These are phyloP conservation scores for Uropetala carovei DNA, from an alignment of 2,888 invertebrate species.

Conservation along the genomic window DNA sequence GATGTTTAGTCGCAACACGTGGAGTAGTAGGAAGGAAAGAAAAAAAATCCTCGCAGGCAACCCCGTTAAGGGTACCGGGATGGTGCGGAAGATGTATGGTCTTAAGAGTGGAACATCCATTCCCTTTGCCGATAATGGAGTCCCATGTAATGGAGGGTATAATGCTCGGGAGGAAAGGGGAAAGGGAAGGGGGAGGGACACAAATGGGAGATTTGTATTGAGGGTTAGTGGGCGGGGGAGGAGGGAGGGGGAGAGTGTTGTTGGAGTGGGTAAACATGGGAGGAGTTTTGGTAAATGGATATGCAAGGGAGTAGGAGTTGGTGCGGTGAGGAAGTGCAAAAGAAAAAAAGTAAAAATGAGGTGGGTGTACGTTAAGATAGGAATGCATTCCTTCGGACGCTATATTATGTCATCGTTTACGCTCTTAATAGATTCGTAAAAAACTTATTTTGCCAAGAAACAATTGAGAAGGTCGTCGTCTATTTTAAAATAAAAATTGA, in stretches of 20 bases:
- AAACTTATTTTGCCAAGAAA: not conserved
- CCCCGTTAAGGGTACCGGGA: not conserved
- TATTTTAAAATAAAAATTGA: no score
- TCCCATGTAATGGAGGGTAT: constrained; percentile 3
- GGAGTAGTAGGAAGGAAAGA: not conserved
- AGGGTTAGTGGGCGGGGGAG: not conserved
- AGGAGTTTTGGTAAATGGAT: constrained; percentile 23
- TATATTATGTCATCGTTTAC: constrained; percentile 10
- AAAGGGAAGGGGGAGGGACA: not conserved
- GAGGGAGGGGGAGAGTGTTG: not conserved
- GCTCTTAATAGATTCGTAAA: not conserved
- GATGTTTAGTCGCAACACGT: not conserved
- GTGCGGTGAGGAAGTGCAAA: not conserved
- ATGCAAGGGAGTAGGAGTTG: not conserved
- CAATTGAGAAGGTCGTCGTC: not conserved
- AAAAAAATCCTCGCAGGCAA: not conserved
- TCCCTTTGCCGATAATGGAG: constrained; percentile 26
- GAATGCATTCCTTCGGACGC: not conserved
- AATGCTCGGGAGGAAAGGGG: not conserved
- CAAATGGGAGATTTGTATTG: not conserved
- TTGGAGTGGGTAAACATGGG: not conserved
- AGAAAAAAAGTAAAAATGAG: not conserved
- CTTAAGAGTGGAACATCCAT: constrained; percentile 21
- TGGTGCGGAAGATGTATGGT: not conserved
- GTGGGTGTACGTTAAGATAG: not conserved